Percentiles rank a stretch among this genome's conserved stretches.
These are phyloP conservation scores for Willisornis vidua DNA, from an alignment of 2,113 vertebrate species.

Conservation along the genomic window DNA sequence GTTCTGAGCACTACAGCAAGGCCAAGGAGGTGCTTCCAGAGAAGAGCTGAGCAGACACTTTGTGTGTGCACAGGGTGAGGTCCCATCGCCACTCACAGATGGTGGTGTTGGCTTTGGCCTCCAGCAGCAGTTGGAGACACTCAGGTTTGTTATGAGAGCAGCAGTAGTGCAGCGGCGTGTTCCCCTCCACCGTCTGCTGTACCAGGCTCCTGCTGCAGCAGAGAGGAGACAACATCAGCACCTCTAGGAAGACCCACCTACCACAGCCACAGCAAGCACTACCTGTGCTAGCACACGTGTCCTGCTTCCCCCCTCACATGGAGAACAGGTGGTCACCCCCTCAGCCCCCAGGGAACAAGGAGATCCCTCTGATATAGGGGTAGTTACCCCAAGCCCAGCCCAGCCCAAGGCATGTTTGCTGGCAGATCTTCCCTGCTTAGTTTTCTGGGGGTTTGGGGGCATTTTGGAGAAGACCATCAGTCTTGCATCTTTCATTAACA, in stretches of 20 bases:
- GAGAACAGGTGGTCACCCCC: background rate
- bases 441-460: background rate
- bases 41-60: background rate
- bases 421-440: background rate
- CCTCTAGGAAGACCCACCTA: background rate
- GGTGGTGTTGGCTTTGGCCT: conserved; percentile 71
- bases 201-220: conserved; percentile 65
- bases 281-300: background rate
- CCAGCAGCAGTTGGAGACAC: conserved; percentile 75
- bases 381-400: too few species aligned
- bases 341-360: background rate
- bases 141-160: conserved; percentile 74
- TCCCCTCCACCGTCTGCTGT: conserved; percentile 60
- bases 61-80: background rate
- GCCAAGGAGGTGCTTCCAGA: background rate
- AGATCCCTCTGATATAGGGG: background rate
- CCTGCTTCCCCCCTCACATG: background rate
- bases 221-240: background rate
- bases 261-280: background rate
- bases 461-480: background rate
- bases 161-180: conserved; percentile 75
- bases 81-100: conserved; percentile 59
- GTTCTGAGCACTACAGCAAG: background rate
- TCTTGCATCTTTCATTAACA: background rate
- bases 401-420: background rate